Conservation (phyloP, 2,888 invertebrate genomes). For the Drepana falcataria region DNA sequence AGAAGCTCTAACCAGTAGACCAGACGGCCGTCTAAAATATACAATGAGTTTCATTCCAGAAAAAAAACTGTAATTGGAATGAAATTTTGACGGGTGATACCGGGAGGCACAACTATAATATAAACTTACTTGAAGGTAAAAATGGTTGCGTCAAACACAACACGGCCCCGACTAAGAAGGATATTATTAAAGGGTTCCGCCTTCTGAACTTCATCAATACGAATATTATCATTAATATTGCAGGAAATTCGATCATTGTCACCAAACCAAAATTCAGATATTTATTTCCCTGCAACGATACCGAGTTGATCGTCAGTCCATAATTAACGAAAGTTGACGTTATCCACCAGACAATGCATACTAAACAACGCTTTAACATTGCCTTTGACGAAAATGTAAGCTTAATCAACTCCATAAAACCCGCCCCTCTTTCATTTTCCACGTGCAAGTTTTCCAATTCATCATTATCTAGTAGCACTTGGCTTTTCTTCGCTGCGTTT, state of each 20-base stretch:
- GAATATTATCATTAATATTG: constrained; percentile 71
- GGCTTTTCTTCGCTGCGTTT: constrained; percentile 76
- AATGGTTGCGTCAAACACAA: constrained; percentile 81
- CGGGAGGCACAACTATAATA: not conserved
- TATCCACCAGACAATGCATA: constrained; percentile 68
- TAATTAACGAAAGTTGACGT: constrained; percentile 88
- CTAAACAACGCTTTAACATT: constrained; percentile 49
- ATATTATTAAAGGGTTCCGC: constrained; percentile 72
- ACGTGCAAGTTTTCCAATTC: constrained; percentile 37
- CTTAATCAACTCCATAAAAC: constrained; percentile 36
- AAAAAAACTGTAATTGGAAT: too few species aligned
- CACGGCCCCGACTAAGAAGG: constrained; percentile 76
- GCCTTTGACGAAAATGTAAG: constrained; percentile 50
- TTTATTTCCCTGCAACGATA: constrained; percentile 85
- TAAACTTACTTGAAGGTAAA: constrained; percentile 69
- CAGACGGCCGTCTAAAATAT: too few species aligned
- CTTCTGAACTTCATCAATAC: constrained; percentile 76
- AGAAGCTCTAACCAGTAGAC: too few species aligned
- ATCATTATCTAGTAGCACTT: constrained; percentile 42
- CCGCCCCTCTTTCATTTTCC: constrained; percentile 32
- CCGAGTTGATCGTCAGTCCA: constrained; percentile 86
- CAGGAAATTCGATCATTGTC: constrained; percentile 78
- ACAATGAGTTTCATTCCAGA: too few species aligned
- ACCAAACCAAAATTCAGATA: constrained; percentile 85
- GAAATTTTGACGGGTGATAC: not conserved